These are phyloP conservation scores for Sialia sialis DNA, from an alignment of 2,113 vertebrate genomes.

Conservation along the genomic window DNA sequence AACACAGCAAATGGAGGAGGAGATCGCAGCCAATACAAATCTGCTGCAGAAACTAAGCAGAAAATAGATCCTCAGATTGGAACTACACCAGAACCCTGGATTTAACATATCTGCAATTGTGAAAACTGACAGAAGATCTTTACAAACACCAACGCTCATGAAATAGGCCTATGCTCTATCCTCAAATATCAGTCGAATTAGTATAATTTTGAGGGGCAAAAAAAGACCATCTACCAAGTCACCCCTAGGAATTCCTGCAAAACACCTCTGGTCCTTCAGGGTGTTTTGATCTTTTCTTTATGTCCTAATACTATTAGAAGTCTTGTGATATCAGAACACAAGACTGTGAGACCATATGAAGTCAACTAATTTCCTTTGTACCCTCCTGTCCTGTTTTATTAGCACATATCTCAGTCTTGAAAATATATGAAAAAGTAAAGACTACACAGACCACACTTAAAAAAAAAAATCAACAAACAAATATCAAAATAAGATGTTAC, in stretches of 20 bases:
- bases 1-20: conserved; percentile 51
- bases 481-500: background rate
- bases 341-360: background rate
- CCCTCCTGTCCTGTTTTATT: background rate
- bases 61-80: conserved; percentile 46
- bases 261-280: background rate
- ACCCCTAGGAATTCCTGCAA: background rate
- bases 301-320: background rate
- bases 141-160: background rate
- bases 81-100: conserved; percentile 11
- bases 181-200: background rate
- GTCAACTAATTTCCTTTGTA: background rate
- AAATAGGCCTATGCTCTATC: background rate
- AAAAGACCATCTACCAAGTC: background rate
- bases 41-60: conserved; percentile 41
- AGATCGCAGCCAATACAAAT: conserved; percentile 51
- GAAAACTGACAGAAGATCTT: conserved; percentile 48
- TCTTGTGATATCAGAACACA: background rate
- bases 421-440: conserved; percentile 12
- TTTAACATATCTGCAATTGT: conserved; percentile 1
- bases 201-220: background rate
- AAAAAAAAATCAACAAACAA: background rate
- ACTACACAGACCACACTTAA: background rate
- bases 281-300: background rate
- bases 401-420: background rate